Conservation (phyloP, 2,888 invertebrate species). For the Lithophane ornitopus region DNA sequence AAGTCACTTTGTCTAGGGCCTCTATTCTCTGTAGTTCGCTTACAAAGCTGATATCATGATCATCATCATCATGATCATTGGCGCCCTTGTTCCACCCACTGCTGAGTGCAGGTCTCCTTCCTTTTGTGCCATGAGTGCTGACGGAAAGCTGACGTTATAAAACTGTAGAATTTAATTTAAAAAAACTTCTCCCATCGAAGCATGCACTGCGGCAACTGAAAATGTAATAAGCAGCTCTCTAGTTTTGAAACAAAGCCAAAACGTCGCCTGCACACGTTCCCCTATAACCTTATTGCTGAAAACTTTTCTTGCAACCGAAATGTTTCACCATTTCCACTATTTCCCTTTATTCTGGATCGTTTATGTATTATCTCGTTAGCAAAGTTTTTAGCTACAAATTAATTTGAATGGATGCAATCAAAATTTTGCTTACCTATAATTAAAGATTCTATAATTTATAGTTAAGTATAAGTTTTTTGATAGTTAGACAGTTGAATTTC, state of each 20-base stretch:
- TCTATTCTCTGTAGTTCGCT: not conserved
- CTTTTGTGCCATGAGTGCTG: not conserved
- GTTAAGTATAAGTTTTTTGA: too few species aligned
- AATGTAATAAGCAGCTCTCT: constrained; percentile 61
- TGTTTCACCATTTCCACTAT: constrained; percentile 26
- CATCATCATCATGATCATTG: not conserved
- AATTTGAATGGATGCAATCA: not conserved
- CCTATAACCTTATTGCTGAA: constrained; percentile 33
- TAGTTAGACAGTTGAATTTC: too few species aligned
- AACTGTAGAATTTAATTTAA: constrained; percentile 25
- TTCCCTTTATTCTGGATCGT: constrained; percentile 25
- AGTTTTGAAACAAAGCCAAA: constrained; percentile 70
- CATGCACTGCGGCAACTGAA: constrained; percentile 54
- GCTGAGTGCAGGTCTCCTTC: too few species aligned
- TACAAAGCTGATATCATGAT: not conserved
- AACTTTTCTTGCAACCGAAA: constrained; percentile 54
- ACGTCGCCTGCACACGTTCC: constrained; percentile 43
- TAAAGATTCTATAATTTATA: too few species aligned
- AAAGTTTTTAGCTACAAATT: constrained; percentile 20
- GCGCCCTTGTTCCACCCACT: too few species aligned
- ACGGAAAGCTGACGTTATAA: not conserved
- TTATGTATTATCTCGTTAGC: constrained; percentile 20
- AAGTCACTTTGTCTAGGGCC: too few species aligned
- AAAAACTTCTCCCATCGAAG: constrained; percentile 28
- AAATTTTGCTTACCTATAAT: too few species aligned